phyloP scores from a whole-genome alignment of 2,888 invertebrate genomes.

The Amphipyra berbera region DNA sequence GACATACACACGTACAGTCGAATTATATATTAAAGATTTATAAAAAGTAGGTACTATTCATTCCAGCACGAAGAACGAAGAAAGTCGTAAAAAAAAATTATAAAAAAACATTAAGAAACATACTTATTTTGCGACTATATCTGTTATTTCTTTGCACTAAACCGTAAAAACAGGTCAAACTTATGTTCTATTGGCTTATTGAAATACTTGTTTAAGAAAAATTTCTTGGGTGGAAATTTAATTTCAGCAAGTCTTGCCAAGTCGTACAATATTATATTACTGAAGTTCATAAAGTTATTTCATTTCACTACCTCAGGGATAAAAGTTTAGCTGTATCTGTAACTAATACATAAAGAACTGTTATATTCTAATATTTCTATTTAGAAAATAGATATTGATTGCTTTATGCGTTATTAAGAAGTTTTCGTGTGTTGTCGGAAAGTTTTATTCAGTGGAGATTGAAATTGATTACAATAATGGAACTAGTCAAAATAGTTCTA shows the following conservation, averaged over 20 bases:
- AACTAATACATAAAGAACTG: conserved; percentile 66
- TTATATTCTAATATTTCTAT: conserved; percentile 38
- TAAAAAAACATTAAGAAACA: no score
- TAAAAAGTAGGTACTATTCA: no score
- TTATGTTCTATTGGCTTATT: conserved; percentile 65
- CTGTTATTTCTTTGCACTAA: conserved; percentile 1
- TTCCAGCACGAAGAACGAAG: no score
- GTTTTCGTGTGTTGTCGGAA: neutral
- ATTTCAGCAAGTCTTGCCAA: conserved; percentile 69
- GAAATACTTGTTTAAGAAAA: conserved; percentile 77
- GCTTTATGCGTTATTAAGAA: conserved; percentile 4
- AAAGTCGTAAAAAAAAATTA: no score
- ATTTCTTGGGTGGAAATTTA: conserved; percentile 72
- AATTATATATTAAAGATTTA: no score
- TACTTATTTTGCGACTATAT: no score
- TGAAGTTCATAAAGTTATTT: conserved; percentile 78
- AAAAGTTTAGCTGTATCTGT: conserved; percentile 65
- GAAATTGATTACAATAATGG: no score
- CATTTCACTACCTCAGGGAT: conserved; percentile 73
- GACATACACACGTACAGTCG: no score
- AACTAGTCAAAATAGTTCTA: no score
- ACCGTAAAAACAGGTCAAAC: conserved; percentile 22
- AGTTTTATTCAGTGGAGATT: conserved; percentile 1
- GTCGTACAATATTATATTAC: conserved; percentile 73
- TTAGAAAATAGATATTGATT: conserved; percentile 17